These are phyloP conservation scores for Diplazon laetatorius DNA, from an alignment of 2,888 invertebrate species.

Conservation along the genomic window DNA sequence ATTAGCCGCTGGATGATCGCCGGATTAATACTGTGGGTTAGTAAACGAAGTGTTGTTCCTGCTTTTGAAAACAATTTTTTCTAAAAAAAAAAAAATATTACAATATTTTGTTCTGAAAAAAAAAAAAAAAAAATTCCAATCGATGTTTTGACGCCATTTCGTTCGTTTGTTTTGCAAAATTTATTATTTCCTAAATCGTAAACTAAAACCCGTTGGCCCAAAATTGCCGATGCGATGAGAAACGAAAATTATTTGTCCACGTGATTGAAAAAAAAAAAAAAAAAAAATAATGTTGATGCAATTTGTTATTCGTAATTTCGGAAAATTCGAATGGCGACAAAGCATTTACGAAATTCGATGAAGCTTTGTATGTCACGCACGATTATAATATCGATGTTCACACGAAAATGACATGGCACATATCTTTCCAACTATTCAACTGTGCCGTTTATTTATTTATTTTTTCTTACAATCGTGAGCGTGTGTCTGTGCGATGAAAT, in stretches of 20 bases:
- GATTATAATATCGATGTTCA: slow-evolving; percentile 73
- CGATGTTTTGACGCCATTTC: slow-evolving; percentile 67
- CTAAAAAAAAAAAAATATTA: no score
- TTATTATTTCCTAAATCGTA: background rate
- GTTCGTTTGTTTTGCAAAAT: background rate
- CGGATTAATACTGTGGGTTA: slow-evolving; percentile 75
- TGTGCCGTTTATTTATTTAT: slow-evolving; percentile 46
- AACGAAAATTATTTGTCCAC: no score
- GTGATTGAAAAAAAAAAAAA: no score
- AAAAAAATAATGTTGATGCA: no score
- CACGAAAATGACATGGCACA: slow-evolving; percentile 74
- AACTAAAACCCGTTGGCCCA: slow-evolving; percentile 3
- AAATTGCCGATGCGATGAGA: background rate
- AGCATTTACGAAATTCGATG: slow-evolving; percentile 62
- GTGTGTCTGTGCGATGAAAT: slow-evolving; percentile 27
- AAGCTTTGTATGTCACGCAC: slow-evolving; percentile 76
- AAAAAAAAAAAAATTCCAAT: slow-evolving; percentile 43
- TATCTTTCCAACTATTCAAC: slow-evolving; percentile 78
- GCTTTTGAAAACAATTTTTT: no score
- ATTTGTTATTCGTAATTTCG: background rate
- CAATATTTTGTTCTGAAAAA: no score
- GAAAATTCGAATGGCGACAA: slow-evolving; percentile 64
- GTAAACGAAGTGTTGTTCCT: slow-evolving; percentile 58
- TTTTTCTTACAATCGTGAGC: slow-evolving; percentile 51
- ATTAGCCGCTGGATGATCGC: slow-evolving; percentile 71